A percentile compares a stretch with the other conserved stretches of the same genome.
These are phyloP conservation scores for Myzus persicae DNA, from an alignment of 1,140 invertebrate genomes.

Conservation along the genomic window DNA sequence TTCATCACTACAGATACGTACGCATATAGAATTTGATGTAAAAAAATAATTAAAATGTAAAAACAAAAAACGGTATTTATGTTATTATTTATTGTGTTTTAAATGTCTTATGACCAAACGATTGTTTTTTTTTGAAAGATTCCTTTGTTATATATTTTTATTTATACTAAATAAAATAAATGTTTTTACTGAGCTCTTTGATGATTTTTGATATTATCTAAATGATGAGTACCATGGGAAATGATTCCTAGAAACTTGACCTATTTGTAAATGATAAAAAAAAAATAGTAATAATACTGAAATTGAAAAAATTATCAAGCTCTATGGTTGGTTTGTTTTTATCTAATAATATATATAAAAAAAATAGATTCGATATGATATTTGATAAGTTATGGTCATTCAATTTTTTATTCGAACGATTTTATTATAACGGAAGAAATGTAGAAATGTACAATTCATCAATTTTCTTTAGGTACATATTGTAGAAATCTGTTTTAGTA, in stretches of 20 bases:
- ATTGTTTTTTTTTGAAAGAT: not conserved
- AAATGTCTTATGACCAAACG: not conserved
- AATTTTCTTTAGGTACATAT: not conserved
- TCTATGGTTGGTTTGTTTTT: slow-evolving; percentile 23
- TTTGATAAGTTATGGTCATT: slow-evolving; percentile 10
- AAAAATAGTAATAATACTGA: not conserved
- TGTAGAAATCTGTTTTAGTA: not conserved
- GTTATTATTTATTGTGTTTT: not conserved
- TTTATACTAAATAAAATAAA: not conserved
- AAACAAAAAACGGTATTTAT: not conserved
- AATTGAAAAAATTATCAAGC: not conserved
- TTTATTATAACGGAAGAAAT: not conserved
- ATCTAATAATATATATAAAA: not conserved
- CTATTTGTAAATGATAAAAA: not conserved
- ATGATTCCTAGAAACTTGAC: not conserved
- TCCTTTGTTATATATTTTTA: not conserved
- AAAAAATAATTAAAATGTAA: not conserved
- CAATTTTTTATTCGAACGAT: not conserved
- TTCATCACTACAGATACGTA: not conserved
- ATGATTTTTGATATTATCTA: not conserved
- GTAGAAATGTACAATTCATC: not conserved
- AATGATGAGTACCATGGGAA: not conserved
- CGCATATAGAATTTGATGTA: not conserved
- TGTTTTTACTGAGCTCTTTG: not conserved
- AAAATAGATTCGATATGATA: not conserved